Conservation (phyloP, 2,888 invertebrate species). For the Serrognathus titanus region DNA sequence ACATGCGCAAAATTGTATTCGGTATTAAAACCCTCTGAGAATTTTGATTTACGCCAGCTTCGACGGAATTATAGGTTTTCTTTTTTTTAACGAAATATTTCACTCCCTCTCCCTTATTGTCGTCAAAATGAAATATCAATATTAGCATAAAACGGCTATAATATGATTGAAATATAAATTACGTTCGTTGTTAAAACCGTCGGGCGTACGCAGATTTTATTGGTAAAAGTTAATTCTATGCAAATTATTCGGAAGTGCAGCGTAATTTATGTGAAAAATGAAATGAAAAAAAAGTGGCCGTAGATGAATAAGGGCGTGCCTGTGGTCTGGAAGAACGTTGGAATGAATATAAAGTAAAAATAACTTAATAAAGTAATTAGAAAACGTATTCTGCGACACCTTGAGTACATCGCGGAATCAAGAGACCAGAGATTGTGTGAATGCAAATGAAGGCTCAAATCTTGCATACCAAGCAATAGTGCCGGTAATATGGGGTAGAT, state of each 20-base stretch:
- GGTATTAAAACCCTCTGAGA: not conserved
- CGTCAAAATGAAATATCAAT: not conserved
- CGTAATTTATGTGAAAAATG: conserved; percentile 8
- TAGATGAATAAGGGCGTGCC: conserved; percentile 1
- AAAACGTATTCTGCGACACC: conserved; percentile 30
- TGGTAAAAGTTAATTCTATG: conserved; percentile 3
- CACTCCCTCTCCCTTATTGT: not conserved
- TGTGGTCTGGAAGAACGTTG: conserved; percentile 10
- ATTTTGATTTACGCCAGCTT: not conserved
- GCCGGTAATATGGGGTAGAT: conserved; percentile 25
- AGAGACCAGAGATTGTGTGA: conserved; percentile 28
- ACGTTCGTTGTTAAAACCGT: conserved; percentile 2
- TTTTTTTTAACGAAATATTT: not conserved
- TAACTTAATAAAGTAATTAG: conserved; percentile 33
- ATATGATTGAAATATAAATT: not conserved
- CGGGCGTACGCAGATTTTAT: not conserved
- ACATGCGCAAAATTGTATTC: not conserved
- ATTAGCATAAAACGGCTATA: not conserved
- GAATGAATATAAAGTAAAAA: conserved; percentile 30
- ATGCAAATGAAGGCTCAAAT: conserved; percentile 32
- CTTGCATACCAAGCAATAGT: conserved; percentile 31
- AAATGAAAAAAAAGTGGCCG: conserved; percentile 4
- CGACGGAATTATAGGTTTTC: not conserved
- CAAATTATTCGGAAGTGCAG: conserved; percentile 8
- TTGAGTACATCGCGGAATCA: conserved; percentile 28